Conservation (phyloP, 2,888 invertebrate species). For the Odontomyia ornata region DNA sequence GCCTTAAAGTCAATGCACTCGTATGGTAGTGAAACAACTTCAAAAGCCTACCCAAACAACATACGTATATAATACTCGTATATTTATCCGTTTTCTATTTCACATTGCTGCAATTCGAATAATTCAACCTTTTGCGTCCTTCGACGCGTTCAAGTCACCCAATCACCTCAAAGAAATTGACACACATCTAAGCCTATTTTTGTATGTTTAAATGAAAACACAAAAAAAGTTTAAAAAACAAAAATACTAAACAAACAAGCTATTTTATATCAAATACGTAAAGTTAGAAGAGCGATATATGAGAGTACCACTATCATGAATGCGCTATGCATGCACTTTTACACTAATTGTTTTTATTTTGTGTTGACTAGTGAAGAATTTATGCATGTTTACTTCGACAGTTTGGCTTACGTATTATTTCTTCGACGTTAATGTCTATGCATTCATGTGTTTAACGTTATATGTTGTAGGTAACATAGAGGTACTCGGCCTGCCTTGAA, state of each 20-base stretch:
- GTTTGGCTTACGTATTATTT: neutral
- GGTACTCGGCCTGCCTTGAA: conserved; percentile 32
- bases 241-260: too few species aligned
- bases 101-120: too few species aligned
- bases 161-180: neutral
- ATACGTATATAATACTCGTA: too few species aligned
- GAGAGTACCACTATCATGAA: neutral
- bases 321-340: neutral
- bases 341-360: neutral
- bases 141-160: conserved; percentile 15
- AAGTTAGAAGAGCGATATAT: too few species aligned
- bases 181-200: neutral
- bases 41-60: neutral
- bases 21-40: conserved; percentile 19
- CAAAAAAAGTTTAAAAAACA: too few species aligned
- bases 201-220: too few species aligned
- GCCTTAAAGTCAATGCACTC: conserved; percentile 17
- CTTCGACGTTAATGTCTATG: too few species aligned
- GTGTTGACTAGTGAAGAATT: conserved; percentile 1
- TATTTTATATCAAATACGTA: too few species aligned
- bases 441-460: too few species aligned
- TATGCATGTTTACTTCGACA: conserved; percentile 5
- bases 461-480: neutral
- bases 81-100: too few species aligned
- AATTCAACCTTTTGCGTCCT: neutral